Percentiles rank a stretch among this genome's conserved stretches.
Conservation (phyloP, 2,888 invertebrate species). For the Ptilodon capucinus region DNA sequence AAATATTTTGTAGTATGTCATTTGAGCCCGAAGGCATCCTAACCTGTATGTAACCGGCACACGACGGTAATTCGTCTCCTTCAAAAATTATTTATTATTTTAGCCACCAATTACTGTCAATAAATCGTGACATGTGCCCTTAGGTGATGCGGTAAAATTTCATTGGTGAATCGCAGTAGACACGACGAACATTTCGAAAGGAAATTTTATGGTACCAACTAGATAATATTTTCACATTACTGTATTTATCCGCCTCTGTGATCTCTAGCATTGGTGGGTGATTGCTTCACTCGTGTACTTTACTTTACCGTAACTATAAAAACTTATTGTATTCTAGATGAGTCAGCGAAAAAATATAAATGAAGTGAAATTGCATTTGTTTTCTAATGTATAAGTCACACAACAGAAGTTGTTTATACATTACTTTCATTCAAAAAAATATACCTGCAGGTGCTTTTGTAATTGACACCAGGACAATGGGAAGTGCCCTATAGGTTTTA, state of each 20-base stretch:
- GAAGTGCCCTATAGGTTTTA: no score
- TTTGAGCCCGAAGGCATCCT: slow-evolving; percentile 7
- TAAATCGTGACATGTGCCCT: slow-evolving; percentile 23
- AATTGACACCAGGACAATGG: no score
- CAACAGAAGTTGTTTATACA: no score
- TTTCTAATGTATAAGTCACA: no score
- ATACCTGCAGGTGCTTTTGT: no score
- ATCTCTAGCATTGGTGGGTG: slow-evolving; percentile 24
- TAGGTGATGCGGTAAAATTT: slow-evolving; percentile 23
- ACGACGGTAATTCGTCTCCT: slow-evolving; percentile 1
- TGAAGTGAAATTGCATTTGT: no score
- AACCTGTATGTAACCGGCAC: background rate
- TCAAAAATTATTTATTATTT: slow-evolving; percentile 12
- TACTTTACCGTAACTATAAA: slow-evolving; percentile 14
- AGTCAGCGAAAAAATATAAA: slow-evolving; percentile 2
- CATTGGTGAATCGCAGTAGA: slow-evolving; percentile 23
- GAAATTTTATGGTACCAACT: slow-evolving; percentile 30
- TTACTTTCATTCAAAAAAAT: no score
- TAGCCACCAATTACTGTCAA: slow-evolving; percentile 19
- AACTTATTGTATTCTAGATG: slow-evolving; percentile 24
- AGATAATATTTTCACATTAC: slow-evolving; percentile 35
- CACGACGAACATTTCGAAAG: slow-evolving; percentile 33
- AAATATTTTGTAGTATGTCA: background rate
- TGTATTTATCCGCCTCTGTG: slow-evolving; percentile 23
- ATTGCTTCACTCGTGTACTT: slow-evolving; percentile 25